Conservation (phyloP, 2,797 vertebrate genomes). For the Oreochromis mossambicus region DNA sequence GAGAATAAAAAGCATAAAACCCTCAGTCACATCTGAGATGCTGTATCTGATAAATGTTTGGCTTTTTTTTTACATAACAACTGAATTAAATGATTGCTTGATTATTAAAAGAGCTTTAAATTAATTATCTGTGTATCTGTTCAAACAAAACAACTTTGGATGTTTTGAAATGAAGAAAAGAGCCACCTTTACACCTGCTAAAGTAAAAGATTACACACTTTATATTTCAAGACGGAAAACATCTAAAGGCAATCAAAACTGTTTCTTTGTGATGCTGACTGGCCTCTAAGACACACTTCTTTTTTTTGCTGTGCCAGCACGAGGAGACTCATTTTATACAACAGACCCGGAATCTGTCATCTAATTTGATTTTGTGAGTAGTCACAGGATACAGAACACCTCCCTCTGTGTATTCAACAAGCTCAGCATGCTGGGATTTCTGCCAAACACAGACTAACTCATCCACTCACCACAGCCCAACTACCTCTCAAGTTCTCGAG, state of each 20-base stretch:
- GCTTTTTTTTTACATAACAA: neutral
- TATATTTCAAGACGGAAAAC: neutral
- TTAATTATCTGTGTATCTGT: neutral
- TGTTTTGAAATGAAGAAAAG: neutral
- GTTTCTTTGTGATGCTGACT: neutral
- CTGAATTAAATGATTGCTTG: neutral
- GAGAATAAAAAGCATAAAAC: neutral
- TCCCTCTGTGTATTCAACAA: neutral
- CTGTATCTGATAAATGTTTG: neutral
- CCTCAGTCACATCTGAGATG: neutral
- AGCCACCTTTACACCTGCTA: neutral
- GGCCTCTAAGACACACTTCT: neutral
- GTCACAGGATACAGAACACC: neutral
- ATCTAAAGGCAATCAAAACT: neutral
- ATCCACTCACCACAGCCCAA: neutral
- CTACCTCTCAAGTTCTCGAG: neutral
- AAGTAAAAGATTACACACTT: neutral
- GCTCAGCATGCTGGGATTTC: constrained; percentile 11
- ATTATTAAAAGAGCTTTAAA: neutral
- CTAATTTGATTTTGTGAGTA: neutral
- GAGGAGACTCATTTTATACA: neutral
- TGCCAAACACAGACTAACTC: neutral
- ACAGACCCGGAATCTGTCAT: constrained; percentile 11
- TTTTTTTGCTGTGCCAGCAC: neutral
- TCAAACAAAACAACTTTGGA: neutral